These are phyloP conservation scores for Monodelphis domestica DNA, from an alignment of 2,797 vertebrate genomes.

Conservation along the genomic window DNA sequence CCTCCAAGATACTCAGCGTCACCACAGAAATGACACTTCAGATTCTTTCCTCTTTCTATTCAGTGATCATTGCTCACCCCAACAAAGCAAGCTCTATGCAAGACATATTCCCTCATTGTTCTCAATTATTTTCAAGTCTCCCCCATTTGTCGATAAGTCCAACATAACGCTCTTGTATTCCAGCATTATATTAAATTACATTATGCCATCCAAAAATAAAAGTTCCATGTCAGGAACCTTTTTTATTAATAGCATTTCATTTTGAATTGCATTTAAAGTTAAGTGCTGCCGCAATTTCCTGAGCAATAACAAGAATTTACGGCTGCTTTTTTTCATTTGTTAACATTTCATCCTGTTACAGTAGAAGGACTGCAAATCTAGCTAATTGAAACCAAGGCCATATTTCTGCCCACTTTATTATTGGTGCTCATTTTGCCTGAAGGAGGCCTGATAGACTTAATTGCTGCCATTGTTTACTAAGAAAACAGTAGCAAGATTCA, in stretches of 20 bases:
- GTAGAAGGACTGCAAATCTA: slow-evolving; percentile 67
- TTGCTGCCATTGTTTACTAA: slow-evolving; percentile 79
- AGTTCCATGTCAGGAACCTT: slow-evolving; percentile 60
- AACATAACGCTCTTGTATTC: slow-evolving; percentile 41
- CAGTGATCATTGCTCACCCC: slow-evolving; percentile 39
- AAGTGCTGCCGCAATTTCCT: slow-evolving; percentile 72
- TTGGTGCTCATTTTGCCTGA: slow-evolving; percentile 45
- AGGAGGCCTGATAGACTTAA: slow-evolving; percentile 73
- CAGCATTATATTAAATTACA: slow-evolving; percentile 44
- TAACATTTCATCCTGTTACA: slow-evolving; percentile 63
- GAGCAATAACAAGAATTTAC: slow-evolving; percentile 75
- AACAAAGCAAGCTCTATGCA: slow-evolving; percentile 18
- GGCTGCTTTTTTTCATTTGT: slow-evolving; percentile 54
- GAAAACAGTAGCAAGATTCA: slow-evolving; percentile 71
- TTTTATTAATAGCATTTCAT: slow-evolving; percentile 76
- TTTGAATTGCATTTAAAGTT: slow-evolving; percentile 73
- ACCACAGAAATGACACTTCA: slow-evolving; percentile 61
- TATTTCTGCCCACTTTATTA: slow-evolving; percentile 61
- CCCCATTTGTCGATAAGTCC: slow-evolving; percentile 46
- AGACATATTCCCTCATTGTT: slow-evolving; percentile 46
- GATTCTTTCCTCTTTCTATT: slow-evolving; percentile 44
- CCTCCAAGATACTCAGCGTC: slow-evolving; percentile 26
- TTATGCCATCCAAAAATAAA: slow-evolving; percentile 72
- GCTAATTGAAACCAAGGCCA: slow-evolving; percentile 63
- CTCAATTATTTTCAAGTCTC: slow-evolving; percentile 55